Base-by-base conservation (phyloP, 30 jellyfish, hydroid and myxozoan genomes). In the Hydractinia symbiolongicarpus region DNA sequence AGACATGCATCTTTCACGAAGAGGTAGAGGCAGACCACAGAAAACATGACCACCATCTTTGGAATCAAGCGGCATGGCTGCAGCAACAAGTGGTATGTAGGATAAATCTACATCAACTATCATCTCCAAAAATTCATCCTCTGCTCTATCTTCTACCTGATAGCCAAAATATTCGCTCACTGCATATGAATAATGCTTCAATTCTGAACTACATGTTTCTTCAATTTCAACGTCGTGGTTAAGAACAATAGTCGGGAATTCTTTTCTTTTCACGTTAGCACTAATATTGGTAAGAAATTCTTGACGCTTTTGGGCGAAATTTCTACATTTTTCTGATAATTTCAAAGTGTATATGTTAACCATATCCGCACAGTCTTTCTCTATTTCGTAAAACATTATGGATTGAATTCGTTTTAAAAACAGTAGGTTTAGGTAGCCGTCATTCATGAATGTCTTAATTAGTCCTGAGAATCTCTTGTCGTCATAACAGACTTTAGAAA, bases 1-100 rank as follows among this genome's bases (percentile, higher is more conserved):
- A 4, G 96, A 83, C 50, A 77, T 44, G 78, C 79, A 55, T 44
- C 62, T 69, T 72, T 74, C 81, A 53, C 79, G 62, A 9, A 83
- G 55, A 15, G 96, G 96, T 20, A 88, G 80, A 5, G 96, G 96
- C 74, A 88, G 79, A 20, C 79, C 85, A 62, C 94, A 88, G 60
- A 83, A 88, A 20, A 88, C 68, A 79, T 88, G 96, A 52, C 96
- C 96, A 13, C 52, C 7, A 6, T 76, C 17, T 50, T 13, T 58
- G 17, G 20, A 55, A 61, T 58, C 13, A 20, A 1, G 5, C 13
- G 81, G 83, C 20, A 5, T 62, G 7, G 96, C 96, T 19, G 84
- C 56, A 7, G 90, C 83, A 51, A 88, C 90, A 53, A 88, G 61
- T 4, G 96, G 96, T 50, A 88, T 66, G 77, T 57, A 76, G 8